Evolutionary conservation across 2,113 vertebrate genomes (phyloP).

Genomic region (Antigone vipio): DNA sequence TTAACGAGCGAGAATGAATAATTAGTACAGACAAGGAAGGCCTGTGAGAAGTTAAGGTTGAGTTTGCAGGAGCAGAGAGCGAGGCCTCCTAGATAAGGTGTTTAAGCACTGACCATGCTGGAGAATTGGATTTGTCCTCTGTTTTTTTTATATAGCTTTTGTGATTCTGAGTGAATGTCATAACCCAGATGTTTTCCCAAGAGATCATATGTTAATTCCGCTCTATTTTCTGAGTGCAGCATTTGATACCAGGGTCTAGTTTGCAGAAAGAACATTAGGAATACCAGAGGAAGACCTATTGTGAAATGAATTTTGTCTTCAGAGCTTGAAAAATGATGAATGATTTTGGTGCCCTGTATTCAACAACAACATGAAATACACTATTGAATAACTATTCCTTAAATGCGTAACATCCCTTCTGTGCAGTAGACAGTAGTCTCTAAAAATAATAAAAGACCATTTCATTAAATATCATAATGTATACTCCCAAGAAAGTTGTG

Average conservation of each 20-base stretch:
- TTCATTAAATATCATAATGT: not conserved
- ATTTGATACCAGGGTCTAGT: not conserved
- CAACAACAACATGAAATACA: not conserved
- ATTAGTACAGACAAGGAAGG: not conserved
- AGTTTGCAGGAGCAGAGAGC: not conserved
- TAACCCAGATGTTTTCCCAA: not conserved
- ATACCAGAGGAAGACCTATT: not conserved
- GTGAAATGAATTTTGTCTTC: not conserved
- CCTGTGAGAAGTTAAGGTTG: not conserved
- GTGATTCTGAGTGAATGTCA: not conserved
- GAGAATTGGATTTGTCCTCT: not conserved
- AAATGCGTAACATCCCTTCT: not conserved
- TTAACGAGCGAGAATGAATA: not conserved
- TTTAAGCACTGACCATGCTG: not conserved
- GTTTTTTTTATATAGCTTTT: not conserved
- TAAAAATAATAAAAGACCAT: not conserved
- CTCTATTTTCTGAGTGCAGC: accelerated
- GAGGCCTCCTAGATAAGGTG: not conserved
- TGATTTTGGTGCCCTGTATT: not conserved
- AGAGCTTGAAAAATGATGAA: not conserved
- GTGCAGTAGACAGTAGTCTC: not conserved
- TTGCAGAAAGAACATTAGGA: not conserved
- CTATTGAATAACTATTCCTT: not conserved
- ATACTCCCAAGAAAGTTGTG: not conserved
- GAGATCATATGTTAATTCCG: not conserved